Evolutionary conservation across 2,113 vertebrate species (phyloP).

Genomic region (Sinocyclocheilus anshuiensis): DNA sequence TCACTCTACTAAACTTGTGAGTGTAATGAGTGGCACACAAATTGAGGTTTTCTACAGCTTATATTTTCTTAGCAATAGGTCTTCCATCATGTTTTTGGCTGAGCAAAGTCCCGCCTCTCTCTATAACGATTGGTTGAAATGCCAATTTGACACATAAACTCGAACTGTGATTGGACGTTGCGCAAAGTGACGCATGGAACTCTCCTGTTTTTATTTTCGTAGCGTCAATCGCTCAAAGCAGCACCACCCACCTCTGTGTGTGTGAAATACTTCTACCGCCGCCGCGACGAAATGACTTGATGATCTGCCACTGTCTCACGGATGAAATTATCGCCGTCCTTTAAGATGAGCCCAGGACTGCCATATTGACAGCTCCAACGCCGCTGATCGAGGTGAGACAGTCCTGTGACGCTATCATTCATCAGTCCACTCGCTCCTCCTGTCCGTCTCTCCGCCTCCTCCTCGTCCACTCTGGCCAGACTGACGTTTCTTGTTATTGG

Average conservation of each 20-base stretch:
- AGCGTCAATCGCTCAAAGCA: constrained; percentile 14
- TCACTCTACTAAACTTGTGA: neutral
- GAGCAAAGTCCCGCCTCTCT: constrained; percentile 59
- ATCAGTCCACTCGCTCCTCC: neutral
- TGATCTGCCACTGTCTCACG: constrained; percentile 56
- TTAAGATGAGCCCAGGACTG: constrained; percentile 18
- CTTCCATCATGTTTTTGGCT: constrained; percentile 61
- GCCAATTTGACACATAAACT: neutral
- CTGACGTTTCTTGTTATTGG: constrained; percentile 65
- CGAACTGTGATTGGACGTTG: constrained; percentile 36
- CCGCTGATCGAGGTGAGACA: constrained; percentile 24
- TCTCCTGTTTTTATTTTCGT: neutral
- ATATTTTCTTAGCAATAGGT: neutral
- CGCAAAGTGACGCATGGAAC: neutral
- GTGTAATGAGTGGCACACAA: neutral
- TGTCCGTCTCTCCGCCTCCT: neutral
- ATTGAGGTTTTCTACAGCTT: constrained; percentile 37
- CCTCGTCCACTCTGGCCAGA: constrained; percentile 40
- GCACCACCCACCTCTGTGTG: constrained; percentile 71
- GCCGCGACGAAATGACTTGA: constrained; percentile 60
- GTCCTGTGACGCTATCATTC: constrained; percentile 27
- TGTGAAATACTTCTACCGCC: constrained; percentile 64
- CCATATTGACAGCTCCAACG: constrained; percentile 48
- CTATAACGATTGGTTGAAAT: constrained; percentile 49
- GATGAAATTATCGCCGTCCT: constrained; percentile 38